Evolutionary conservation across 2,113 vertebrate genomes (phyloP), one percentile per base, ranked within the genome.

Genomic region (Chionodraco myersi): DNA sequence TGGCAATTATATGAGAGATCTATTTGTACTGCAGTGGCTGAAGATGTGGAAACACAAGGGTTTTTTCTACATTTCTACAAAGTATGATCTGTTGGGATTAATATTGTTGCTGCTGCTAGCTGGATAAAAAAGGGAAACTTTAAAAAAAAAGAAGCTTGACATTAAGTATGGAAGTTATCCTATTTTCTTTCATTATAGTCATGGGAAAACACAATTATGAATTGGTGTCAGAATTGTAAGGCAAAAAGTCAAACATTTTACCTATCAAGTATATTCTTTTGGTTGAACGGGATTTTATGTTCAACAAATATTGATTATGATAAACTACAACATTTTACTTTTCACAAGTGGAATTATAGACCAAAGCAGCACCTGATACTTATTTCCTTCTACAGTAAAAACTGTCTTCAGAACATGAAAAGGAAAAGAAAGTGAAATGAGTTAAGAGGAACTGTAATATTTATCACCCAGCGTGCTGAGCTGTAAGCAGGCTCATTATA

Each of bases 1-100:
- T 90, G 87, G 80, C 81, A 87, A 89, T 91, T 89, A 91, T 80
- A 85, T 12, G 36, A 77, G 80, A 66, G 85, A 77, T 86, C 77
- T 89, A 49, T 80, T 81, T 85, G 85, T 59, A 65, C 77, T 52
- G 15, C 85, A 82, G 58, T 2, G 10, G 54, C 48, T 78, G 75
- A 73, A 86, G 30, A 86, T 73, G 49, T 71, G 59, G 26, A 70
- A 85, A 76, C 18, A 56, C 71, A 85, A 48, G 85, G 18, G 54
- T 23, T 12, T 44, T 8, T 16, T 14, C 58, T 64, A 47, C 36
- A 56, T 72, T 83, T 77, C 75, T 77, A 26, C 21, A 79, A 65
- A 82, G 30, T 54, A 73, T 21, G 77, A 63, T 72, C 44, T 41
- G 57, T 51, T 53, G 34, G 53, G 41, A 49, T 59, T 15, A 18